Evolutionary conservation across 2,797 vertebrate species (phyloP), one percentile per base, ranked within the genome.

Genomic region (Muscicapa striata): DNA sequence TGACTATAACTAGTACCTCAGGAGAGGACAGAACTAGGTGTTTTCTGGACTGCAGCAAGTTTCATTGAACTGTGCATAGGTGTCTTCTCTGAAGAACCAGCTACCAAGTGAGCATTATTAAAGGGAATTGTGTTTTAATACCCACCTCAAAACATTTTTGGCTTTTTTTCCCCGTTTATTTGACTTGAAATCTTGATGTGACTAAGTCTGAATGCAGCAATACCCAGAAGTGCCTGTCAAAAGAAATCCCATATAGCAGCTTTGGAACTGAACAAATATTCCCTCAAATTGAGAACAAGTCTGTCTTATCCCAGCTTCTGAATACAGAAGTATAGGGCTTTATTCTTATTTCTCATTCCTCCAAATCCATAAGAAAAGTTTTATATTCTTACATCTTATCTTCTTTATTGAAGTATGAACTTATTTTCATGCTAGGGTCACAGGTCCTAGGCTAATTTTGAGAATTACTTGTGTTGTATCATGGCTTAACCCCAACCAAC

Each of bases 131-230:
- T 48, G 15, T 43, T 76, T 77, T 73, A 59, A 76, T 41, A 55
- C 5, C 13, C 57, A 48, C 3, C 0, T 6, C 0, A 1, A 30
- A 10, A 21, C 0, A 15, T 32, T 83, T 62, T 62, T 45, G 1
- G 2, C 3, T 22, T 19, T 34, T 10, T 27, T 32, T 4, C 18
- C n/a, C 12, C 62, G 7, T 48, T 87, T 76, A 22, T 10, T 64
- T 48, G 6, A 26, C 41, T 77, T 74, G 11, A 87, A 77, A 15
- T 18, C 7, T 36, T 70, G 4, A 3, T 66, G 5, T 45, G 32
- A 14, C 1, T 45, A 64, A 55, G 10, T n/a, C 30, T 77, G 21
- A 43, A 57, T 3, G 2, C 16, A 89, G 24, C 13, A 81, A 21
- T 21, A 19, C 3, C 19, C 15, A 4, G 49, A 74, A 48, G 2